These are phyloP conservation scores for Lasiurus cinereus DNA, from an alignment of 2,113 vertebrate genomes.

Conservation along the genomic window DNA sequence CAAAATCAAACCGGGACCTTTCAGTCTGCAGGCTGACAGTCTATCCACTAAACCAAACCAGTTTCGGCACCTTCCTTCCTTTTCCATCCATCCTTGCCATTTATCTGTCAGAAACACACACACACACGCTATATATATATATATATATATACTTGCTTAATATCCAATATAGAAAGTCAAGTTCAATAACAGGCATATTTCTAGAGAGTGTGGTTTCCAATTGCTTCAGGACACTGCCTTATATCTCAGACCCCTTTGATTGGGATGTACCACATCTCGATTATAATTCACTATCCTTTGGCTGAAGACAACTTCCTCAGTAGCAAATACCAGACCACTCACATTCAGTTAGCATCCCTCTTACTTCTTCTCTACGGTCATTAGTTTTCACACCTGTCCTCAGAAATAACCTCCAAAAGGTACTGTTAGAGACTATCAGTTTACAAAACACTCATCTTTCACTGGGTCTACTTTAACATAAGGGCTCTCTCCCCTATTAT, in stretches of 20 bases:
- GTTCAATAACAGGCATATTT: neutral
- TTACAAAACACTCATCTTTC: neutral
- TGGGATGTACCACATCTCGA: neutral
- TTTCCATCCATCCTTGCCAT: neutral
- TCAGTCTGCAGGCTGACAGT: too few species aligned
- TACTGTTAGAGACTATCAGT: neutral
- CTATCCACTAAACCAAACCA: too few species aligned
- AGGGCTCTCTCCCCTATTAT: neutral
- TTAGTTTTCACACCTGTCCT: neutral
- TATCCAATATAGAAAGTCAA: conserved; percentile 24
- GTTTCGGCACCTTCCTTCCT: too few species aligned
- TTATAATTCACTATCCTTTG: neutral
- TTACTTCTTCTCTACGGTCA: neutral
- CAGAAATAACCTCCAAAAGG: conserved; percentile 12
- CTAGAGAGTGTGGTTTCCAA: neutral
- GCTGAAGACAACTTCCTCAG: neutral
- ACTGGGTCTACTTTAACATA: neutral
- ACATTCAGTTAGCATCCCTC: neutral
- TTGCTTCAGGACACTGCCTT: conserved; percentile 1
- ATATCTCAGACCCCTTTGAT: neutral
- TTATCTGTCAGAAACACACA: neutral
- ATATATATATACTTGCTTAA: neutral
- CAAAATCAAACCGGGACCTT: too few species aligned
- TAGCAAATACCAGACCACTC: neutral
- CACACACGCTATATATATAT: neutral